Conservation (phyloP, 2,797 vertebrate species). For the Champsocephalus gunnari region DNA sequence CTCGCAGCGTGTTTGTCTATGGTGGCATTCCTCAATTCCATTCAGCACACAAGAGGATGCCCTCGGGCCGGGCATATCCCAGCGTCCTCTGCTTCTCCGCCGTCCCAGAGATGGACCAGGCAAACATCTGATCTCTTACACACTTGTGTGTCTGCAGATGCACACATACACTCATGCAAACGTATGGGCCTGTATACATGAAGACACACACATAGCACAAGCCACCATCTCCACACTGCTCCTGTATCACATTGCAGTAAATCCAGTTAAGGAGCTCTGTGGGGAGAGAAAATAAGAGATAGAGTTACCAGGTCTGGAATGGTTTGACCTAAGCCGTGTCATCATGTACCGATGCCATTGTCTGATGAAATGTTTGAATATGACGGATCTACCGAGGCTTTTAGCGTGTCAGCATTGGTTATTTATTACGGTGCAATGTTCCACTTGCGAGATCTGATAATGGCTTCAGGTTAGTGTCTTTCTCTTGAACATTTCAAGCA, state of each 20-base stretch:
- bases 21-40: conserved; percentile 81
- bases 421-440: conserved; percentile 66
- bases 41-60: conserved; percentile 72
- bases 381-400: conserved; percentile 74
- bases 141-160: conserved; percentile 31
- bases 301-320: conserved; percentile 80
- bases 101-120: conserved; percentile 67
- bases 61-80: conserved; percentile 73
- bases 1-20: conserved; percentile 83
- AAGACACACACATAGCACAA: conserved; percentile 33
- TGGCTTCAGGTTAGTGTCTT: conserved; percentile 29
- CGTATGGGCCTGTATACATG: conserved; percentile 9
- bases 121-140: conserved; percentile 74
- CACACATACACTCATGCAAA: conserved; percentile 20
- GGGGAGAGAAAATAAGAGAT: conserved; percentile 74
- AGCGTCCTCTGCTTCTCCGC: conserved; percentile 64
- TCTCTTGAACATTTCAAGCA: conserved; percentile 16
- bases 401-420: conserved; percentile 57
- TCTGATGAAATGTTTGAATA: conserved; percentile 75
- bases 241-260: conserved; percentile 80
- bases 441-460: conserved; percentile 45
- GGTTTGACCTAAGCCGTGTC: conserved; percentile 77
- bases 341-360: conserved; percentile 72
- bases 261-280: conserved; percentile 78
- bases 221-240: conserved; percentile 66